Percentiles rank a stretch among this genome's conserved stretches.
phyloP scores from a whole-genome alignment of 2,888 invertebrate genomes.

The Hydraecia micacea region DNA sequence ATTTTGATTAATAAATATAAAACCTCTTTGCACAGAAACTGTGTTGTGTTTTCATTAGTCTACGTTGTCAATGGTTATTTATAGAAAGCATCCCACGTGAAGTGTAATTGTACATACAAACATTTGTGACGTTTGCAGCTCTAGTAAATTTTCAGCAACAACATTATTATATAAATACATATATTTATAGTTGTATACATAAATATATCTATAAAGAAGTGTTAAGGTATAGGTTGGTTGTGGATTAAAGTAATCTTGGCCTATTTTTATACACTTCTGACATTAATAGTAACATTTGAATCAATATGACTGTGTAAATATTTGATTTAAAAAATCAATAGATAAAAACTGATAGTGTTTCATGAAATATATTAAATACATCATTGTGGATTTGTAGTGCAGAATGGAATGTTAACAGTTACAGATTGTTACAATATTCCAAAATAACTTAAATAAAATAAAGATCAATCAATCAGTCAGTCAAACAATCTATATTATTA shows the following conservation, averaged over 20 bases:
- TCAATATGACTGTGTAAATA: constrained; percentile 21
- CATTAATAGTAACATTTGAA: constrained; percentile 19
- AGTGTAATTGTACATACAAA: constrained; percentile 73
- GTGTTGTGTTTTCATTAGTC: constrained; percentile 63
- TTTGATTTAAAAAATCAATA: constrained; percentile 19
- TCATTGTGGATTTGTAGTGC: neutral
- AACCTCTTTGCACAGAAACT: constrained; percentile 54
- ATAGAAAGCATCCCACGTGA: constrained; percentile 85
- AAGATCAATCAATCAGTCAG: constrained; percentile 45
- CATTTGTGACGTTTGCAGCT: constrained; percentile 64
- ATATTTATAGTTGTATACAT: neutral
- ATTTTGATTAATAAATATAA: constrained; percentile 42
- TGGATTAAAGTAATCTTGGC: constrained; percentile 7
- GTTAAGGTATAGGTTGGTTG: neutral
- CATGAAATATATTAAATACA: neutral
- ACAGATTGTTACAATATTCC: neutral
- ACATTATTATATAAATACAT: constrained; percentile 21
- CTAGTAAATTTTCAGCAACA: constrained; percentile 59
- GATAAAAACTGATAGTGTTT: neutral
- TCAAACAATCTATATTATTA: constrained; percentile 12
- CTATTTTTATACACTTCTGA: constrained; percentile 6
- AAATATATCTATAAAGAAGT: constrained; percentile 11
- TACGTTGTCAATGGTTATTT: constrained; percentile 82
- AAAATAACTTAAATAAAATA: constrained; percentile 15
- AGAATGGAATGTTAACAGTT: neutral